Percentiles rank a stretch among this genome's conserved stretches.
These are phyloP conservation scores for Eremophila alpestris DNA, from an alignment of 2,797 vertebrate species.

Conservation along the genomic window DNA sequence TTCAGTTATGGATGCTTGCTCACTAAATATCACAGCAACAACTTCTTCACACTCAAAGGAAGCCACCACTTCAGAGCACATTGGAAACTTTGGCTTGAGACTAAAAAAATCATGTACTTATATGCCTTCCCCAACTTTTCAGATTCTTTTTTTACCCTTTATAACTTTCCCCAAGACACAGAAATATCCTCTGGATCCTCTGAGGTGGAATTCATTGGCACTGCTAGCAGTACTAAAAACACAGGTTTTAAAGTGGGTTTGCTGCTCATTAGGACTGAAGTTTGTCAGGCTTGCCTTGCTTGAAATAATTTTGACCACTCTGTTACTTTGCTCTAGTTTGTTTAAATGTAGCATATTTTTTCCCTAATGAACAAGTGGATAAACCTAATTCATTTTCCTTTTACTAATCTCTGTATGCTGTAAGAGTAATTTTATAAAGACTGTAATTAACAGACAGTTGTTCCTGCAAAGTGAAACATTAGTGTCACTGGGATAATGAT, in stretches of 20 bases:
- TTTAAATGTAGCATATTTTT: not conserved
- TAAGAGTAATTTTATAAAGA: not conserved
- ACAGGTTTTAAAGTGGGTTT: not conserved
- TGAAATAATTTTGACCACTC: not conserved
- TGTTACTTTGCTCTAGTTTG: not conserved
- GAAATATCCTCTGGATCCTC: not conserved
- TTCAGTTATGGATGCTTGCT: not conserved
- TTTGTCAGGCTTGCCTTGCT: not conserved
- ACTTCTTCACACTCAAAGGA: not conserved
- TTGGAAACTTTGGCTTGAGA: not conserved
- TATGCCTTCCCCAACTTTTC: not conserved
- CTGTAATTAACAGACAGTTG: not conserved
- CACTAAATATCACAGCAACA: constrained; percentile 16
- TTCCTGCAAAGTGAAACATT: not conserved
- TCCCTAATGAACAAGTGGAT: not conserved
- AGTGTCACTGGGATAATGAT: not conserved
- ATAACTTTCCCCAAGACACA: not conserved
- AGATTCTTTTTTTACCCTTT: not conserved
- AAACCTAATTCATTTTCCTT: not conserved
- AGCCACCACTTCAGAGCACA: not conserved
- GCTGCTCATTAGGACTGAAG: not conserved
- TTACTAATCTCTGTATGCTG: not conserved
- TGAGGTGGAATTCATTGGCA: not conserved
- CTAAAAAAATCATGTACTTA: not conserved
- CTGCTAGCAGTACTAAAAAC: not conserved